These are phyloP conservation scores for Melanotaenia parkinsoni DNA, from an alignment of 2,797 vertebrate species.

Conservation along the genomic window DNA sequence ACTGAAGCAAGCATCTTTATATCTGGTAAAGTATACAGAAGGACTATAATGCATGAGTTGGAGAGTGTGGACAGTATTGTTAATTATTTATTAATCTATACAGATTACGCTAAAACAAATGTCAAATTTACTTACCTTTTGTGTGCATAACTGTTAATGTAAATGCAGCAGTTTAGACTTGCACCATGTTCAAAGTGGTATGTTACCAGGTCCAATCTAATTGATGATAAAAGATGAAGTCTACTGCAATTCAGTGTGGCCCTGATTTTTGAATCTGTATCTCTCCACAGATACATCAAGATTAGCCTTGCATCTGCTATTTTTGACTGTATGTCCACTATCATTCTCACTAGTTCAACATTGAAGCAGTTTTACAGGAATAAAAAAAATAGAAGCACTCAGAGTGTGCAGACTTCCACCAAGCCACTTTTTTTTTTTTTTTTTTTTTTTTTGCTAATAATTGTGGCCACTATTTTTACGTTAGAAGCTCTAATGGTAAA, in stretches of 20 bases:
- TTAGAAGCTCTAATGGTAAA: too few species aligned
- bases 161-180: not conserved
- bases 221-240: too few species aligned
- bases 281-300: not conserved
- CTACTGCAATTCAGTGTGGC: not conserved
- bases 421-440: too few species aligned
- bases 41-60: not conserved
- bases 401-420: too few species aligned
- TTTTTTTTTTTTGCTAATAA: too few species aligned
- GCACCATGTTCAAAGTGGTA: not conserved
- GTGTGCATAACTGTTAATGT: conserved; percentile 4
- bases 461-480: too few species aligned
- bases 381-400: too few species aligned
- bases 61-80: not conserved
- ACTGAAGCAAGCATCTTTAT: not conserved
- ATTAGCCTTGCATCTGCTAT: not conserved
- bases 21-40: not conserved
- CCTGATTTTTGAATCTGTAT: not conserved
- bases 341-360: not conserved
- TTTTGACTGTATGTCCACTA: not conserved
- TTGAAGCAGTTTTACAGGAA: not conserved
- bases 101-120: not conserved
- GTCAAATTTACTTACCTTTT: not conserved
- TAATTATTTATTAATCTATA: not conserved
- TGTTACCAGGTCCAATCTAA: not conserved